Evolutionary conservation across 2,113 vertebrate species (phyloP).

Genomic region (Natator depressus): DNA sequence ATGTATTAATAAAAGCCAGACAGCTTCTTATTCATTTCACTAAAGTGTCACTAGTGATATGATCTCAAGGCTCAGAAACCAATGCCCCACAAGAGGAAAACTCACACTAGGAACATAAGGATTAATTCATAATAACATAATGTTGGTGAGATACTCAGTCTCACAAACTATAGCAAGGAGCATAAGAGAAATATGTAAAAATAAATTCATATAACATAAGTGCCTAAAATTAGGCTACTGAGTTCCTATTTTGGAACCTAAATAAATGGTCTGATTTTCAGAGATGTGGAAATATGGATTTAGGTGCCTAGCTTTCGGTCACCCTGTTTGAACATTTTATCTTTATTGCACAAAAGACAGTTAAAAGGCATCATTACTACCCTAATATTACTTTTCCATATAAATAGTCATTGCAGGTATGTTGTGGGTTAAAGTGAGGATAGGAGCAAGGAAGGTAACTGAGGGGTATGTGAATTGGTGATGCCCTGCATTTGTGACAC

Average conservation of each 20-base stretch:
- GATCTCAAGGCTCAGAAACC: neutral
- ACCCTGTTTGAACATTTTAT: neutral
- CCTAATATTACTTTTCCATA: neutral
- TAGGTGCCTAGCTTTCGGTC: neutral
- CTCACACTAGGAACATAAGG: neutral
- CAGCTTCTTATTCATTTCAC: neutral
- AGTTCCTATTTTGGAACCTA: neutral
- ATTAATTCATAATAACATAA: neutral
- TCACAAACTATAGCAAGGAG: neutral
- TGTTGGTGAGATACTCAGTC: neutral
- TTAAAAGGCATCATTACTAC: neutral
- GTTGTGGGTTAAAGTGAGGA: neutral
- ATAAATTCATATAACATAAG: neutral
- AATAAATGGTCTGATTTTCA: neutral
- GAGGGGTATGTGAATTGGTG: neutral
- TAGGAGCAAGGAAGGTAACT: neutral
- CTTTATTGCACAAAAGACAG: neutral
- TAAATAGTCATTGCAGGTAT: neutral
- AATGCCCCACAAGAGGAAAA: neutral
- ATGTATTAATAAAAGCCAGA: neutral
- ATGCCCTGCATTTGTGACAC: neutral
- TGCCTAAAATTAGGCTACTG: neutral
- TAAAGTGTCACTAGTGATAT: neutral
- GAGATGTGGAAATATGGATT: neutral
- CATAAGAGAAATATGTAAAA: neutral